Conservation (phyloP, 2,113 vertebrate genomes). For the Neolamprologus sp. region DNA sequence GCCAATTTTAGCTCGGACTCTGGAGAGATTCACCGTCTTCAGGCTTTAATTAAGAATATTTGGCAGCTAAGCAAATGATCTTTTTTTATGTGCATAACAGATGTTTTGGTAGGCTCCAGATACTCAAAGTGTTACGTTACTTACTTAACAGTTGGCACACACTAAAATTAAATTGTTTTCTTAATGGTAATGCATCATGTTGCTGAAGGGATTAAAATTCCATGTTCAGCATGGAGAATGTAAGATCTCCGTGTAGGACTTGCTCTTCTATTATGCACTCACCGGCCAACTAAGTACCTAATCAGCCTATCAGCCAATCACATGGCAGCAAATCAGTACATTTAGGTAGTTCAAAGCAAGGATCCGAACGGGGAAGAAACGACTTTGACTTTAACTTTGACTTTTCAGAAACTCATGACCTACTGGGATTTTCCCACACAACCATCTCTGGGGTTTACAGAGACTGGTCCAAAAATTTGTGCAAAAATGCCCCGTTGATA, state of each 20-base stretch:
- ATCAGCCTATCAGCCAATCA: neutral
- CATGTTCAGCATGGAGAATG: neutral
- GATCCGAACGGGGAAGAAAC: neutral
- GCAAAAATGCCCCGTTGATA: rapidly evolving
- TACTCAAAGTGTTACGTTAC: conserved; percentile 4
- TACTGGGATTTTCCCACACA: neutral
- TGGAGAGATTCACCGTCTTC: conserved; percentile 7
- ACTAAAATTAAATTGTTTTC: neutral
- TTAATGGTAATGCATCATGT: neutral
- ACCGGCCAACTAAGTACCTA: neutral
- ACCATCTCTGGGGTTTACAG: neutral
- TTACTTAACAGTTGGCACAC: neutral
- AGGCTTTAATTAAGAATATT: conserved; percentile 51
- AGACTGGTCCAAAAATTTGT: neutral
- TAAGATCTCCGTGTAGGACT: neutral
- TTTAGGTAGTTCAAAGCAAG: neutral
- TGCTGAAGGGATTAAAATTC: neutral
- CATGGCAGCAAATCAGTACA: neutral
- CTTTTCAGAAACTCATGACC: neutral
- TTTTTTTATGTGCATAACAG: neutral
- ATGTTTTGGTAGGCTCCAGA: neutral
- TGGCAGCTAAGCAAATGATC: neutral
- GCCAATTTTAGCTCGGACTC: conserved; percentile 25
- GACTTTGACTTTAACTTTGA: neutral
- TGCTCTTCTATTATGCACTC: neutral